Conservation (phyloP, 2,113 vertebrate species). For the Girardinichthys multiradiatus region DNA sequence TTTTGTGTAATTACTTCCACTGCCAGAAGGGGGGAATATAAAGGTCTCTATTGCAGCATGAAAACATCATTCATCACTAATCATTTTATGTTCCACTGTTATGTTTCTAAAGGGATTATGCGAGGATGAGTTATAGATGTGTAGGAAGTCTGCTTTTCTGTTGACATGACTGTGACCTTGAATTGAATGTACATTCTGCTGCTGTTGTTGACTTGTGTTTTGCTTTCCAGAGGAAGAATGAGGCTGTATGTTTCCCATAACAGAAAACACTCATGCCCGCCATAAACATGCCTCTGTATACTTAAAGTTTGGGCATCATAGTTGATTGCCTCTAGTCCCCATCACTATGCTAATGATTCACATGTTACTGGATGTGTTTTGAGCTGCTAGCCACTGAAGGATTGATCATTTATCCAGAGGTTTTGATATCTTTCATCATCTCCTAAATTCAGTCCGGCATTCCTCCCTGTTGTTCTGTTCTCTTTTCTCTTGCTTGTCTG, state of each 20-base stretch:
- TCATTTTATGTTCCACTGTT: background rate
- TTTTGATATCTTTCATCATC: constrained; percentile 48
- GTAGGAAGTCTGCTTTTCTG: constrained; percentile 24
- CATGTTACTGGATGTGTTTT: constrained; percentile 69
- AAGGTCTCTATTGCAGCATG: background rate
- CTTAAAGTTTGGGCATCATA: constrained; percentile 53
- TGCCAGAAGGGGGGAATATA: constrained; percentile 1
- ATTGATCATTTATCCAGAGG: constrained; percentile 43
- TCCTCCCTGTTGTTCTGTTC: constrained; percentile 10
- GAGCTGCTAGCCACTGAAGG: constrained; percentile 47
- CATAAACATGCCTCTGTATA: constrained; percentile 56
- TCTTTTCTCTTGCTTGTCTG: constrained; percentile 20
- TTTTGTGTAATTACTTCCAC: background rate
- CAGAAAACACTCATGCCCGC: constrained; percentile 51
- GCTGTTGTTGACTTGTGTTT: constrained; percentile 16
- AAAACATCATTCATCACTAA: background rate
- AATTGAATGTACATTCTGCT: constrained; percentile 20
- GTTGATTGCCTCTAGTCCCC: constrained; percentile 64
- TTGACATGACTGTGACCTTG: constrained; percentile 44
- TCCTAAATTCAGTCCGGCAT: constrained; percentile 16
- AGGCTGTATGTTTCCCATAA: constrained; percentile 46
- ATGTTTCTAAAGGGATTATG: background rate
- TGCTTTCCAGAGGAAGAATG: constrained; percentile 12
- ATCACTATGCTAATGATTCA: constrained; percentile 71
- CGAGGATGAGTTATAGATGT: constrained; percentile 4